These are phyloP conservation scores for Bombus sylvicola DNA, from an alignment of 1,140 invertebrate species.

Conservation along the genomic window DNA sequence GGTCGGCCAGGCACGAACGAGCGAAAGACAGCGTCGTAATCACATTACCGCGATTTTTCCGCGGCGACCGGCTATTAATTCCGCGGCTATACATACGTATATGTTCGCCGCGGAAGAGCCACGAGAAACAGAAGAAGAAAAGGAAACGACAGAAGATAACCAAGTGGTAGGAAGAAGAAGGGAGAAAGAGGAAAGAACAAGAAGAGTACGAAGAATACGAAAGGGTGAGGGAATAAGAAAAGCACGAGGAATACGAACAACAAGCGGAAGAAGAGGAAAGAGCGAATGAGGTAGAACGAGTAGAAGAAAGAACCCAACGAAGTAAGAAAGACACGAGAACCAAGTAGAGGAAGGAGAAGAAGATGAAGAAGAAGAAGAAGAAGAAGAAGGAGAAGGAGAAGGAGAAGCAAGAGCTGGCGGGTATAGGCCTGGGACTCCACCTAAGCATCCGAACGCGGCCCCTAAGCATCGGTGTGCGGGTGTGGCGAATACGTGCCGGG, in stretches of 20 bases:
- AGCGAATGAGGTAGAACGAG: neutral
- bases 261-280: neutral
- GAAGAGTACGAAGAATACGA: slow-evolving; percentile 29
- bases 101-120: slow-evolving; percentile 44
- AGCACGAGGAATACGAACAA: neutral
- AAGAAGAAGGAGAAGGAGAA: slow-evolving; percentile 9
- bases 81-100: slow-evolving; percentile 71
- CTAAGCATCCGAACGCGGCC: slow-evolving; percentile 74
- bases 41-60: slow-evolving; percentile 79
- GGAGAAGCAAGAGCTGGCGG: slow-evolving; percentile 33
- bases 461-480: slow-evolving; percentile 79
- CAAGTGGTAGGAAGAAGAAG: slow-evolving; percentile 29
- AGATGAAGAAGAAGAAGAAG: slow-evolving; percentile 25
- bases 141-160: neutral
- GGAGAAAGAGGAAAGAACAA: slow-evolving; percentile 30
- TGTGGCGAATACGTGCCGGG: slow-evolving; percentile 82
- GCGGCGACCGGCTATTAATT: slow-evolving; percentile 79
- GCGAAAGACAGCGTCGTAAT: slow-evolving; percentile 78
- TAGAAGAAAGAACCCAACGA: neutral
- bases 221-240: slow-evolving; percentile 1
- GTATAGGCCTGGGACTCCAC: slow-evolving; percentile 71
- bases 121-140: neutral
- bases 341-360: neutral
- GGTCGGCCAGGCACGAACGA: slow-evolving; percentile 71
- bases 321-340: neutral